Base-by-base conservation (phyloP, 2,113 vertebrate species). In the Tupaia tana region DNA sequence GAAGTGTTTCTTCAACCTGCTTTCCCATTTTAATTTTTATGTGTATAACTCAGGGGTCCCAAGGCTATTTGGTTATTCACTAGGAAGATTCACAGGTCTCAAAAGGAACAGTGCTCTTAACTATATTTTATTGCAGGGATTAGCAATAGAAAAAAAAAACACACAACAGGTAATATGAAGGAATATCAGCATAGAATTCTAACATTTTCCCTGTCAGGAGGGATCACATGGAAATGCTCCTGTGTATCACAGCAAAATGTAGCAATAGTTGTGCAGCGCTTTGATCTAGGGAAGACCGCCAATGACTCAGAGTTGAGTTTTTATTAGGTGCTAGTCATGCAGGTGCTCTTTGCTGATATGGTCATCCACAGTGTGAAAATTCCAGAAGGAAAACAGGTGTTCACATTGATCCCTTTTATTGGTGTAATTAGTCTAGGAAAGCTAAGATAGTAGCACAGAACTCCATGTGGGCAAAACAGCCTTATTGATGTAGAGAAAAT, bases 91-190 rank as follows among this genome's bases (percentile, higher is more conserved):
- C 27, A 63, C 0, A 34, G 66, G 22, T 70, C 64, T 74, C 74
- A 84, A 66, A 75, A 16, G 77, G 70, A 83, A 19, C 67, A 56
- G 7, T 59, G 58, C 9, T 88, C n/a, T 58, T 29, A 29, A 27
- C 16, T 91, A 1, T 80, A 24, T 75, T 71, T 80, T 92, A 63
- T 69, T 79, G 66, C 24, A 74, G 16, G 52, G 29, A 79, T 69
- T 3, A 86, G 9, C 52, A 78, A 54, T 63, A 77, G 52, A 75
- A 87, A 93, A 89, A 85, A 75, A 87, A 93, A 89, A 85, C 52
- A 43, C 7, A 27, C n/a, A 84, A 34, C 70, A 79, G 29, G 34
- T 19, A 79, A 11, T 78, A 6, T 86, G 70, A 29, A 95, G 52
- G 56, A 92, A 64, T 96, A 34, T 24, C 66, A 71, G 14, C 25